A percentile compares a stretch with the other conserved stretches of the same genome.
These are phyloP conservation scores for Isotomurus palustris DNA, from an alignment of 2,888 invertebrate genomes.

Conservation along the genomic window DNA sequence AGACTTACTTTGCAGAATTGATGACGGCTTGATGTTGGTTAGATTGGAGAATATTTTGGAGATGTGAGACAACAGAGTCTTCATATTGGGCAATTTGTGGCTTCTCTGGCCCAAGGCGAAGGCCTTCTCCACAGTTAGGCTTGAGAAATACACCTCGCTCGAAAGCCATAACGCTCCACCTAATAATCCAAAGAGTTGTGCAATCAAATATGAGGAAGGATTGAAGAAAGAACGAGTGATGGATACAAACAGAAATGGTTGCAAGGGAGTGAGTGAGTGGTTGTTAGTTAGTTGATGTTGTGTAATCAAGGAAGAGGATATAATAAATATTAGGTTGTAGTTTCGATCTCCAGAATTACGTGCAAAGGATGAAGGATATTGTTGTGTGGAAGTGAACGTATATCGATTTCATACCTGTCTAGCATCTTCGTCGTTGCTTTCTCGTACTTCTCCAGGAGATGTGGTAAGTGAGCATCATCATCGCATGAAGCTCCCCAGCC, in stretches of 20 bases:
- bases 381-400: too few species aligned
- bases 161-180: slow-evolving; percentile 94
- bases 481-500: slow-evolving; percentile 97
- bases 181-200: slow-evolving; percentile 48
- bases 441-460: slow-evolving; percentile 87
- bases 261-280: too few species aligned
- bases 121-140: slow-evolving; percentile 41
- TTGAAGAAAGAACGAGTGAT: too few species aligned
- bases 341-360: too few species aligned
- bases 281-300: too few species aligned
- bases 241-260: too few species aligned
- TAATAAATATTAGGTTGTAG: too few species aligned
- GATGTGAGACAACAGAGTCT: slow-evolving; percentile 69
- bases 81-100: slow-evolving; percentile 65
- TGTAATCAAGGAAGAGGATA: too few species aligned
- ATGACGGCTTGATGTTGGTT: slow-evolving; percentile 69
- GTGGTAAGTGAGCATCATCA: slow-evolving; percentile 87
- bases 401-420: slow-evolving; percentile 78
- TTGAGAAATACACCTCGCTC: slow-evolving; percentile 45
- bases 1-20: slow-evolving; percentile 63
- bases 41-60: slow-evolving; percentile 80
- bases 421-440: slow-evolving; percentile 96
- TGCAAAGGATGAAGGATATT: too few species aligned
- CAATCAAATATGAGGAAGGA: too few species aligned
- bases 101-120: slow-evolving; percentile 46